These are phyloP conservation scores for Mixornis gularis DNA, from an alignment of 2,113 vertebrate genomes.

Conservation along the genomic window DNA sequence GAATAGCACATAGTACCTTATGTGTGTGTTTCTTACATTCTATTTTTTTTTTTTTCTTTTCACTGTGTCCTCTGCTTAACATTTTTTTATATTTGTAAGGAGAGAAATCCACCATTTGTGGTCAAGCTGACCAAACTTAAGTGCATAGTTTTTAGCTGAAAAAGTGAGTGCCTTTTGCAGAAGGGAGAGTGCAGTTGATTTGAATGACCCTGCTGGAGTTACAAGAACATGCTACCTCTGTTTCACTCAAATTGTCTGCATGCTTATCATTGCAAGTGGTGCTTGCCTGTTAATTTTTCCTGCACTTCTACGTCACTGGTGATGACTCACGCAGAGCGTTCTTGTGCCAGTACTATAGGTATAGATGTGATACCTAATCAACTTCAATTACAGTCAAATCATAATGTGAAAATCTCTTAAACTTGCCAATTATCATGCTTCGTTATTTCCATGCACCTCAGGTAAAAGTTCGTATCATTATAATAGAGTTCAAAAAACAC, in stretches of 20 bases:
- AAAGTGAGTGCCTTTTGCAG: slow-evolving; percentile 79
- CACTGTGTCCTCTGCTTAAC: slow-evolving; percentile 44
- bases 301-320: slow-evolving; percentile 44
- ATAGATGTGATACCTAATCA: slow-evolving; percentile 11
- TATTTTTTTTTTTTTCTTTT: not conserved
- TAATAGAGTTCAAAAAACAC: slow-evolving; percentile 17
- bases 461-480: slow-evolving; percentile 65
- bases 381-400: slow-evolving; percentile 35
- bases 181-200: slow-evolving; percentile 67
- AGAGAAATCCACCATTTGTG: slow-evolving; percentile 36
- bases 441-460: slow-evolving; percentile 64
- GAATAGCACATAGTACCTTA: slow-evolving; percentile 41
- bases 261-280: slow-evolving; percentile 70
- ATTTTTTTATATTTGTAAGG: slow-evolving; percentile 63
- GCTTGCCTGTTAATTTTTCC: slow-evolving; percentile 55
- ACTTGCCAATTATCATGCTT: slow-evolving; percentile 35
- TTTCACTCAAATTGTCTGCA: slow-evolving; percentile 70
- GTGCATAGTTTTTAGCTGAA: slow-evolving; percentile 67
- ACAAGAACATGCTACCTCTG: slow-evolving; percentile 75
- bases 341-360: slow-evolving; percentile 57
- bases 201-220: slow-evolving; percentile 65
- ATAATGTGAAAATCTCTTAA: slow-evolving; percentile 41
- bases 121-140: slow-evolving; percentile 35
- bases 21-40: slow-evolving; percentile 30
- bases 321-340: slow-evolving; percentile 41